A percentile compares a stretch with the other conserved stretches of the same genome.
Evolutionary conservation across 2,797 vertebrate genomes (phyloP).

Genomic region (Peromyscus nudipes): DNA sequence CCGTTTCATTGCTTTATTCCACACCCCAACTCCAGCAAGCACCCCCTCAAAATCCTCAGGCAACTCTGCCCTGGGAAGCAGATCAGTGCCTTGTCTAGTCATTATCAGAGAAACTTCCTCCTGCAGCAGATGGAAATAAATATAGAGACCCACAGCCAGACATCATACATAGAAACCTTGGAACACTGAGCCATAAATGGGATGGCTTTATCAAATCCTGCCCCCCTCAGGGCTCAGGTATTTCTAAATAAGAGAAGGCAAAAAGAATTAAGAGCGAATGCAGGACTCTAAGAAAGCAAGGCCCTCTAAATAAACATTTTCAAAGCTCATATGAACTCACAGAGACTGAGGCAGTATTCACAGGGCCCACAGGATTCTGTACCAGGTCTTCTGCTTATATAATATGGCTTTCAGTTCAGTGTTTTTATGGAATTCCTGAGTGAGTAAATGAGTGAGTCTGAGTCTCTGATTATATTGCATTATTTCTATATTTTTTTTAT

Average conservation of each 20-base stretch:
- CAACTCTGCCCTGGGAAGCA: not conserved
- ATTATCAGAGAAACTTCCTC: not conserved
- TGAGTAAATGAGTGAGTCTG: not conserved
- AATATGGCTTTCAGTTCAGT: not conserved
- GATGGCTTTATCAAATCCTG: not conserved
- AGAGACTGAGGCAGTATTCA: not conserved
- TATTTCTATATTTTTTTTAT: not conserved
- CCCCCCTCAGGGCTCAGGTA: not conserved
- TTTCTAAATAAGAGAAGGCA: not conserved
- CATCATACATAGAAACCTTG: not conserved
- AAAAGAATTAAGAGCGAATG: too few relatives aligned
- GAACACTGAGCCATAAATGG: not conserved
- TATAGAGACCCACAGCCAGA: not conserved
- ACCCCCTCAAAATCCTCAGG: too few relatives aligned
- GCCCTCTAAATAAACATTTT: not conserved
- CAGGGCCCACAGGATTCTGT: not conserved
- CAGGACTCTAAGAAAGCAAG: not conserved
- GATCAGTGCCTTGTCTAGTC: not conserved
- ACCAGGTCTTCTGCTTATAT: not conserved
- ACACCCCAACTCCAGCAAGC: too few relatives aligned
- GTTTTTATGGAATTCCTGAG: not conserved
- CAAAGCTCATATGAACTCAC: too few relatives aligned
- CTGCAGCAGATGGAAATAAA: not conserved
- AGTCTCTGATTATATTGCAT: not conserved
- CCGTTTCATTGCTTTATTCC: not conserved